Percentiles rank a stretch among this genome's conserved stretches.
Evolutionary conservation across 1,140 invertebrate genomes (phyloP).

Genomic region (Zaprionus taronus): DNA sequence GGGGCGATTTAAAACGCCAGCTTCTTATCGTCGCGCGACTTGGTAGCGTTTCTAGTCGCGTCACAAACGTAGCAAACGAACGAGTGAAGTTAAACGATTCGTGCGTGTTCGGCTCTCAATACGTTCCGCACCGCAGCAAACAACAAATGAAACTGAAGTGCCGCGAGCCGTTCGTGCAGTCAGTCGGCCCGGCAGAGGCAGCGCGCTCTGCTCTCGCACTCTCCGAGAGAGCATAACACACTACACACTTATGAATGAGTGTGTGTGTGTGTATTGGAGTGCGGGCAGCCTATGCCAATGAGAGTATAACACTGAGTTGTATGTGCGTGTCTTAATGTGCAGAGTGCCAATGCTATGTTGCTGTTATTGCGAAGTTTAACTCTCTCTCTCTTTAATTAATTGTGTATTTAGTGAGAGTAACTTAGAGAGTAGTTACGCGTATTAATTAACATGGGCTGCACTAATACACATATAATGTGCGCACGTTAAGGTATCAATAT

Average conservation of each 20-base stretch:
- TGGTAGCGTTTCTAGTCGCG: slow-evolving; percentile 36
- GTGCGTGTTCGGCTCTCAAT: slow-evolving; percentile 33
- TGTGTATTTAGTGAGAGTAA: neutral
- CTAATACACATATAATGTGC: no score
- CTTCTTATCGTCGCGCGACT: slow-evolving; percentile 44
- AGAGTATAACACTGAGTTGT: no score
- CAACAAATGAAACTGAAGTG: slow-evolving; percentile 51
- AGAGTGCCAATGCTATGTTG: no score
- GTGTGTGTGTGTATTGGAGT: neutral
- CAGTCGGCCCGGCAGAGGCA: slow-evolving; percentile 19
- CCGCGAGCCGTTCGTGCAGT: neutral
- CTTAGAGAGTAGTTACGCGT: neutral
- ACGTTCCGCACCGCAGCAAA: slow-evolving; percentile 54
- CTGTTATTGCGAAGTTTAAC: neutral
- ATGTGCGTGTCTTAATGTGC: no score
- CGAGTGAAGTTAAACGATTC: neutral
- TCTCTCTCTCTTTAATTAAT: neutral
- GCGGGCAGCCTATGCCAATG: no score
- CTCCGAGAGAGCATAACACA: neutral
- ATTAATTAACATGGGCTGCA: no score
- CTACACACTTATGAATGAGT: neutral
- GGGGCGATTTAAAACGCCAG: slow-evolving; percentile 41
- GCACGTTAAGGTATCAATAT: neutral
- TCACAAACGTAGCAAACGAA: slow-evolving; percentile 7
- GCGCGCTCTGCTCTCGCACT: neutral